Evolutionary conservation across 2,113 vertebrate species (phyloP).

Genomic region (Cavia aperea): DNA sequence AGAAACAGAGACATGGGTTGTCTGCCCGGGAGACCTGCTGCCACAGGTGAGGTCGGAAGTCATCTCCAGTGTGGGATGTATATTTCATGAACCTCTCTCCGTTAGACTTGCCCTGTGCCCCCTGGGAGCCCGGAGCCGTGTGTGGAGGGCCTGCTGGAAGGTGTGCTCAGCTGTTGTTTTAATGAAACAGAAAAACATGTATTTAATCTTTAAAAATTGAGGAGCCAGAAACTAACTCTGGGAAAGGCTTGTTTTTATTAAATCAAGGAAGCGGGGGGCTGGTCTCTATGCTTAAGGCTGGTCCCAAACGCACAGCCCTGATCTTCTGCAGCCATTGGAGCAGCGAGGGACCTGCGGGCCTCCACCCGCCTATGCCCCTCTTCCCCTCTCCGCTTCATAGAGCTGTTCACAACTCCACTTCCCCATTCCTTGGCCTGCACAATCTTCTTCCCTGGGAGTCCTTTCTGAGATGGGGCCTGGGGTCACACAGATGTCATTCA

Average conservation of each 20-base stretch:
- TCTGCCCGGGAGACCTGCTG: not conserved
- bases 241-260: not conserved
- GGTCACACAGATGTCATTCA: not conserved
- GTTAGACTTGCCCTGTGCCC: not conserved
- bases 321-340: too few species aligned
- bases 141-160: not conserved
- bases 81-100: not conserved
- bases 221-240: constrained; percentile 4
- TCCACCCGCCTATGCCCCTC: fast-evolving
- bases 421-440: not conserved
- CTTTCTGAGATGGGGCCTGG: not conserved
- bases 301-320: not conserved
- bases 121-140: not conserved
- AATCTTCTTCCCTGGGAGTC: not conserved
- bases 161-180: not conserved
- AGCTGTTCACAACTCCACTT: not conserved
- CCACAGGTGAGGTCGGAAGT: not conserved
- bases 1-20: not conserved
- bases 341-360: not conserved
- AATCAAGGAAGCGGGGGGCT: not conserved
- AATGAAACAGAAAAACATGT: not conserved
- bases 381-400: too few species aligned
- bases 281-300: fast-evolving
- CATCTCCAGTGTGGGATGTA: not conserved
- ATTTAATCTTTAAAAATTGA: constrained; percentile 23